Evolutionary conservation across 2,888 invertebrate species (phyloP).

Genomic region (Campoplex capitator): DNA sequence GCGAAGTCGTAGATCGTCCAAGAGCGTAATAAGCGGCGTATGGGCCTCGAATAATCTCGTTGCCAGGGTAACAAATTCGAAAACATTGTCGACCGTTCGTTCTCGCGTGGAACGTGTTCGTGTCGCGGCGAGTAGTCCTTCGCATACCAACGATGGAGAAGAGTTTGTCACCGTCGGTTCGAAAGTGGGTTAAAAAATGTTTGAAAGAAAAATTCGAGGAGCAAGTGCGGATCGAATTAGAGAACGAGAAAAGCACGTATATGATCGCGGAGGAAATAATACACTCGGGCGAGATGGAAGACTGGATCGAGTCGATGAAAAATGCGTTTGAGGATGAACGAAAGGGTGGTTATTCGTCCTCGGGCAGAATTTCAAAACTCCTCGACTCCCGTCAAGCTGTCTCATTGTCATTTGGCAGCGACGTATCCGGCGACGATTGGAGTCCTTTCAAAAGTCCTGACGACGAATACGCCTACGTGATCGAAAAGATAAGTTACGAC

Average conservation of each 20-base stretch:
- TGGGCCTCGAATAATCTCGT: neutral
- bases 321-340: constrained; percentile 67
- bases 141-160: constrained; percentile 73
- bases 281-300: constrained; percentile 56
- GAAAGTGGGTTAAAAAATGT: constrained; percentile 79
- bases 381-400: constrained; percentile 73
- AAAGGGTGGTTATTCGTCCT: constrained; percentile 60
- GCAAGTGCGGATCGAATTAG: constrained; percentile 45
- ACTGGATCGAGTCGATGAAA: constrained; percentile 75
- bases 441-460: constrained; percentile 70
- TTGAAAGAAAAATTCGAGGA: constrained; percentile 78
- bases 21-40: neutral
- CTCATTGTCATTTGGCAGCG: constrained; percentile 77
- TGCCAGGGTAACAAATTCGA: constrained; percentile 31
- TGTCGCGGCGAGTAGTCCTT: neutral
- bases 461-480: constrained; percentile 74
- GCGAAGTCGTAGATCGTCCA: neutral
- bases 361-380: constrained; percentile 38
- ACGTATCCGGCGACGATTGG: constrained; percentile 81
- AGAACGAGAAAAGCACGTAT: constrained; percentile 41
- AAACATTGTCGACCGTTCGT: constrained; percentile 22
- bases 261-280: constrained; percentile 59
- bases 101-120: neutral
- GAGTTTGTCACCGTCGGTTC: constrained; percentile 74
- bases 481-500: constrained; percentile 78